A percentile compares a stretch with the other conserved stretches of the same genome.
Conservation (phyloP, 2,888 invertebrate species). For the Agrotis puta region DNA sequence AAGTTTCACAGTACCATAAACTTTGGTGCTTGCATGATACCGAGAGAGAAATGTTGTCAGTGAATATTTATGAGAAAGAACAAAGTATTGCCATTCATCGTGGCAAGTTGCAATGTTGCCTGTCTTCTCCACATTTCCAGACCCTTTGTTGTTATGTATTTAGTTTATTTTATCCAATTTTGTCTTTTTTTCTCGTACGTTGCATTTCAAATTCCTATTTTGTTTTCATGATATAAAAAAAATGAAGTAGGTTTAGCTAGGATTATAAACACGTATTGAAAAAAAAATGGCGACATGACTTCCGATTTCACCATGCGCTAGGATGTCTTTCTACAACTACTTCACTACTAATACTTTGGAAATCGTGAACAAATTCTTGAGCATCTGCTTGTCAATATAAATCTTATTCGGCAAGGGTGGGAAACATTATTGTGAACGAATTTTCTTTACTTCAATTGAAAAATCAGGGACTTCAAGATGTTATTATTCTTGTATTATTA, state of each 20-base stretch:
- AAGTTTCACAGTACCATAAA: neutral
- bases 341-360: neutral
- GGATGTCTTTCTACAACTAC: neutral
- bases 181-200: too few species aligned
- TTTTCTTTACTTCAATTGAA: neutral
- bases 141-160: too few species aligned
- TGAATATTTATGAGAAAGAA: neutral
- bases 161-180: too few species aligned
- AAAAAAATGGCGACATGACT: neutral
- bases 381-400: conserved; percentile 3
- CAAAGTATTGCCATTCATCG: neutral
- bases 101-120: too few species aligned
- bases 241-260: too few species aligned
- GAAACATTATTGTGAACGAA: neutral
- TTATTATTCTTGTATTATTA: conserved; percentile 14
- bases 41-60: neutral
- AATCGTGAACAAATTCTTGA: neutral
- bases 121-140: too few species aligned
- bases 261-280: too few species aligned
- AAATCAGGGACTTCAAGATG: neutral
- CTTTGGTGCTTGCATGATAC: neutral
- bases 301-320: neutral
- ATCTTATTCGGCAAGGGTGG: neutral
- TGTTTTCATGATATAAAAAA: too few species aligned
- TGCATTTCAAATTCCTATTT: too few species aligned